Evolutionary conservation across 1,140 invertebrate genomes (phyloP), one percentile per base, ranked within the genome.

Genomic region (Pseudoatta argentina): DNA sequence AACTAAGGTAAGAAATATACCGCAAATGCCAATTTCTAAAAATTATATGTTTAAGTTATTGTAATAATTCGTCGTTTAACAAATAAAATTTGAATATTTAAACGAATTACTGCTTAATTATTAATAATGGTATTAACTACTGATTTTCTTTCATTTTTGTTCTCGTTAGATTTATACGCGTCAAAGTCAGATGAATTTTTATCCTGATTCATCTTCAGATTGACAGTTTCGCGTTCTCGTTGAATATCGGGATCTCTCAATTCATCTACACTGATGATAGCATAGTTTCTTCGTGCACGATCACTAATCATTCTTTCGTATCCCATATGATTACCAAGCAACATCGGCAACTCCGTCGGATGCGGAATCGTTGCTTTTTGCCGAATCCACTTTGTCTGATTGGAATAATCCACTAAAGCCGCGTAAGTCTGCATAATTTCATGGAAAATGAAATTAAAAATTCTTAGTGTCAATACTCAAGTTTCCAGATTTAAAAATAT

Each of bases 351-450:
- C 0, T 86, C 76, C 63, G 48, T 64, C 57, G 76, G 63, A 59
- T 71, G 76, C 3, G 64, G 59, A 44, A 66, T 27, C 55, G 59
- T 39, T 16, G 57, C 73, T 7, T 57, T 86, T 59, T 79, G 89
- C 27, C 59, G 57, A 21, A 89, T 77, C 86, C 86, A 89, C 73
- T 92, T 77, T 87, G 86, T 82, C 30, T 90, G 85, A 61, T 78
- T 63, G 51, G 83, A 86, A 57, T 72, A 90, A 69, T 92, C 87
- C 86, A 88, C 7, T 10, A 88, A 87, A n/a, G 89, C 67, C 10
- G 72, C 48, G n/a, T 61, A 91, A 39, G 87, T 90, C 88, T 87
- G 55, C 4, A 14, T 44, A 66, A 73, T 79, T 87, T 71, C 7
- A 78, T n/a, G 12, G n/a, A 2, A 10, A 24, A 24, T 39, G 12